Conservation (phyloP, 2,888 invertebrate genomes). For the Sclerodermus sp. region DNA sequence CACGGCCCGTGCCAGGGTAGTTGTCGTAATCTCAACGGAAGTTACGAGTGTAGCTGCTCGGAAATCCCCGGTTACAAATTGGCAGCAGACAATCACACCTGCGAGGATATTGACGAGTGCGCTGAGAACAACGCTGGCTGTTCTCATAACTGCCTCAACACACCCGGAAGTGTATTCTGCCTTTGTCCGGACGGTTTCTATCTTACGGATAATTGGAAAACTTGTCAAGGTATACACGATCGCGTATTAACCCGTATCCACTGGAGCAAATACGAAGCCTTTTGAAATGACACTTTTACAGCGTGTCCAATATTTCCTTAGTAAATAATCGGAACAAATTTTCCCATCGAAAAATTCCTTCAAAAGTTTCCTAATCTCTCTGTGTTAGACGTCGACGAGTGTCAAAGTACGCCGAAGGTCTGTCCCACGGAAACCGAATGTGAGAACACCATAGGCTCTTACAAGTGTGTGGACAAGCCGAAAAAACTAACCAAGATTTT, state of each 20-base stretch:
- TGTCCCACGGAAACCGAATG: constrained; percentile 47
- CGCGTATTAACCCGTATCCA: no score
- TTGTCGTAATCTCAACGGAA: constrained; percentile 64
- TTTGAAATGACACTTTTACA: no score
- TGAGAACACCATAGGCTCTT: constrained; percentile 60
- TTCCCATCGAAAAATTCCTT: no score
- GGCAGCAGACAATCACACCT: constrained; percentile 62
- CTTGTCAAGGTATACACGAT: constrained; percentile 50
- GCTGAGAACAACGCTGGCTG: constrained; percentile 61
- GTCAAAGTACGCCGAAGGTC: constrained; percentile 48
- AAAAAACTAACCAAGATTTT: constrained; percentile 41
- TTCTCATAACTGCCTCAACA: constrained; percentile 65
- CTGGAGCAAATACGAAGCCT: constrained; percentile 5
- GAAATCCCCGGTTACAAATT: constrained; percentile 64
- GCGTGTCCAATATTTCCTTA: no score
- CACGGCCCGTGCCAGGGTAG: constrained; percentile 68
- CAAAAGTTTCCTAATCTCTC: no score
- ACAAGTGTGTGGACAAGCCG: constrained; percentile 40
- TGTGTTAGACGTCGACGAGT: constrained; percentile 71
- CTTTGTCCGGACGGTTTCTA: constrained; percentile 49
- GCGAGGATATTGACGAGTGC: constrained; percentile 64
- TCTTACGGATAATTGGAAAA: constrained; percentile 44
- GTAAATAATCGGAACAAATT: no score
- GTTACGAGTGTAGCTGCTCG: constrained; percentile 64
- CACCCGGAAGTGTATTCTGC: constrained; percentile 59